Percentiles rank a stretch among this genome's conserved stretches.
phyloP scores from a whole-genome alignment of 2,888 invertebrate species.

The Leucozona laternaria region DNA sequence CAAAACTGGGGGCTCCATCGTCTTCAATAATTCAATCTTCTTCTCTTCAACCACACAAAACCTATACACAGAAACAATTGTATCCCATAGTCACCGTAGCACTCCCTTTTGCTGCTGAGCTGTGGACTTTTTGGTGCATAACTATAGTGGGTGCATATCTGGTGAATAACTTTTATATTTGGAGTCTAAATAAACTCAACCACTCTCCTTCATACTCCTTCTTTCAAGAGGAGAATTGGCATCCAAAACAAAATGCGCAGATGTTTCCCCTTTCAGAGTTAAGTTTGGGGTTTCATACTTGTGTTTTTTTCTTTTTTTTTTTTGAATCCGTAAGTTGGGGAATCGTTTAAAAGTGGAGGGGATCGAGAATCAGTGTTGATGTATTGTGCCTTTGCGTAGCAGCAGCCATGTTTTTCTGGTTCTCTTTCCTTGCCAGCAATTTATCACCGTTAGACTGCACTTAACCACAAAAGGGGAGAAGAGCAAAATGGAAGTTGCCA shows the following conservation, averaged over 20 bases:
- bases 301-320: too few species aligned
- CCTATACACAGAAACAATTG: neutral
- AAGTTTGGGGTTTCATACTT: neutral
- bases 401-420: slow-evolving; percentile 48
- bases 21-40: neutral
- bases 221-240: neutral
- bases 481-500: slow-evolving; percentile 44
- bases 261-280: neutral
- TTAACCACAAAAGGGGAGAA: slow-evolving; percentile 43
- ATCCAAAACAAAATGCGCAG: slow-evolving; percentile 19
- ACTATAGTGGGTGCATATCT: slow-evolving; percentile 50
- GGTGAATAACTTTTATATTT: slow-evolving; percentile 27
- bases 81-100: neutral
- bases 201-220: neutral
- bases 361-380: slow-evolving; percentile 13
- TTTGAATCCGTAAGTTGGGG: slow-evolving; percentile 25
- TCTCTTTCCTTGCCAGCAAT: slow-evolving; percentile 69
- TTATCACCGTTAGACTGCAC: slow-evolving; percentile 68
- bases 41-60: slow-evolving; percentile 1
- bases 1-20: slow-evolving; percentile 9
- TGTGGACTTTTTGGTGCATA: neutral
- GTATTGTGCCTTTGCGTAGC: slow-evolving; percentile 18
- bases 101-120: neutral
- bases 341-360: slow-evolving; percentile 25
- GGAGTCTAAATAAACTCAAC: neutral